Conservation (phyloP, 2,888 invertebrate genomes). For the Synanthedon tipuliformis region DNA sequence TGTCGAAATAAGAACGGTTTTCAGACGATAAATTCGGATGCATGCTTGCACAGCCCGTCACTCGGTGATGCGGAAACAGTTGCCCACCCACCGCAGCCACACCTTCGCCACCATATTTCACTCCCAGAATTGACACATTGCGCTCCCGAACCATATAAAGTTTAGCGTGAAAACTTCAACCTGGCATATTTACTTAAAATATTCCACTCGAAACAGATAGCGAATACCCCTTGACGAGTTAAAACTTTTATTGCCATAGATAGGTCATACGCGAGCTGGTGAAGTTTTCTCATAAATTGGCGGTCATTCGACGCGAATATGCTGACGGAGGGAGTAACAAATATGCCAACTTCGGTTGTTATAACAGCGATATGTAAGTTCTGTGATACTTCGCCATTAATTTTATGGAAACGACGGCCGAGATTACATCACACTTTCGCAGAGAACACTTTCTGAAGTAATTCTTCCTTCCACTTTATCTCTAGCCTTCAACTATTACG, state of each 20-base stretch:
- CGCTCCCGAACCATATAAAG: slow-evolving; percentile 45
- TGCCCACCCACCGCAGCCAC: slow-evolving; percentile 56
- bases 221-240: slow-evolving; percentile 61
- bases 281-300: slow-evolving; percentile 69
- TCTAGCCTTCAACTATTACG: slow-evolving; percentile 17
- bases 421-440: slow-evolving; percentile 68
- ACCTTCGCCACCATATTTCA: slow-evolving; percentile 58
- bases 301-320: slow-evolving; percentile 70
- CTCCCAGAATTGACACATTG: slow-evolving; percentile 64
- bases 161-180: slow-evolving; percentile 60
- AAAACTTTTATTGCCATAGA: slow-evolving; percentile 62
- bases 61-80: slow-evolving; percentile 69
- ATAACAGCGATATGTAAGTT: slow-evolving; percentile 70
- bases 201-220: slow-evolving; percentile 51
- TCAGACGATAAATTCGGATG: slow-evolving; percentile 20
- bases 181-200: slow-evolving; percentile 65
- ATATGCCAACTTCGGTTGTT: slow-evolving; percentile 69
- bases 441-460: slow-evolving; percentile 51
- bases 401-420: slow-evolving; percentile 65
- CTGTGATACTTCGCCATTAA: slow-evolving; percentile 68
- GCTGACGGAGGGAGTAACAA: slow-evolving; percentile 69
- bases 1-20: slow-evolving; percentile 28
- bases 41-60: slow-evolving; percentile 38
- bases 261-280: slow-evolving; percentile 64
- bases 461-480: slow-evolving; percentile 49